Evolutionary conservation across 1,140 invertebrate species (phyloP), one percentile per base, ranked within the genome.

Genomic region (Choristoneura fumiferana): DNA sequence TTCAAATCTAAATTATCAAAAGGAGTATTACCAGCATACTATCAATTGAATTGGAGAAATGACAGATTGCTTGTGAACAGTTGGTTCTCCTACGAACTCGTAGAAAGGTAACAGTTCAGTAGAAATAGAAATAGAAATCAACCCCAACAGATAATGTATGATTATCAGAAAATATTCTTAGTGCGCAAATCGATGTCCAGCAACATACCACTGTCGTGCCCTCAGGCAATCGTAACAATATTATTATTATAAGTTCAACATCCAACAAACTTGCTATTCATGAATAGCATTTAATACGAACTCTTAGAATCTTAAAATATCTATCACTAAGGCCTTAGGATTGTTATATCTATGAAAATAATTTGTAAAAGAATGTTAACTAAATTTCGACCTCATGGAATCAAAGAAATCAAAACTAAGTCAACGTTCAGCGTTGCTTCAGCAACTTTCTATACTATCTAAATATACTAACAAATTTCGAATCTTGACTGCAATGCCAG

Each of bases 21-120:
- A 43, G 58, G 54, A 71, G 62, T 81, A 79, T 76, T 72, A 37
- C 69, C 72, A 8, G 76, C 76, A 78, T 81, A 79, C 64, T 68
- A 60, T 45, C 39, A 60, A 62, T 70, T 64, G 66, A 73, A 62
- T 52, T 8, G 37, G 17, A 49, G 43, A 29, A n/a, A 49, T 49
- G 17, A 14, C 43, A n/a, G 22, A n/a, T 49, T 49, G 22, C 43
- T 49, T 4, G n/a, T 8, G 17, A 5, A 49, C 17, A 1, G 22
- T 49, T 17, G 4, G 22, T 17, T 49, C 8, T 12, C 29, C 43
- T 49, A 49, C 17, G 43, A 22, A n/a, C 8, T 0, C 43, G 12
- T 49, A 49, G 43, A 22, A 4, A 49, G 22, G 43, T 6, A 15
- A 49, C 18, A 0, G 12, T 12, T n/a, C 9, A 1, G 17, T 12